Base-by-base conservation (phyloP, 2,113 vertebrate species). In the Dascyllus trimaculatus region DNA sequence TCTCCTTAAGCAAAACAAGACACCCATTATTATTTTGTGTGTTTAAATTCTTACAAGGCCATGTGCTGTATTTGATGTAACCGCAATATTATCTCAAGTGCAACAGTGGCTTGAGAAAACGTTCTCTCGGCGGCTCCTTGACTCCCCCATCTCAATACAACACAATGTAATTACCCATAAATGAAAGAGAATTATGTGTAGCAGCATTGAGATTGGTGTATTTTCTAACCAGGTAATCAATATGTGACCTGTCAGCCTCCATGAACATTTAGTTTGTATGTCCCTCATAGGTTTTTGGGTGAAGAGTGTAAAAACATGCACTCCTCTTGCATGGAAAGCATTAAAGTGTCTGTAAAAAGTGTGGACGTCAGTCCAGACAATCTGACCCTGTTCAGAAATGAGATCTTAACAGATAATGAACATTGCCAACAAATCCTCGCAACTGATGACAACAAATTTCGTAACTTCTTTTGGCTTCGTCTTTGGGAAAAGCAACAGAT, bases 391-490 rank as follows among this genome's bases (percentile, higher is more conserved):
- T 69, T 54, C 25, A 26, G 17, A 49, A 22, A 45, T 48, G 38
- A 66, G 48, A 66, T 4, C 26, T 38, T 35, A 52, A 66, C 48
- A 15, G 26, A 38, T 7, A 10, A 9, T 8, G 32, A 26, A 25
- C 32, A 35, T 43, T 52, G 3, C 52, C 3, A 10, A 1, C n/a
- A 40, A 71, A 40, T 29, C 68, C 24, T 43, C 13, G 14, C 13
- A 43, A 15, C 40, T 43, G 40, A 61, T 51, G 8, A 58, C 56
- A 51, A 24, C 40, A 21, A 2, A 51, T 3, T 51, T 52, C 26
- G 8, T 13, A 53, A 11, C 32, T 46, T 54, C 56, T 35, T 73
- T 71, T 19, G 22, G 59, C 22, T 45, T 46, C 11, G 73, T 48
- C 45, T 51, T 67, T 0, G 10, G 56, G 49, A 2, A 0, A 75